These are phyloP conservation scores for Baccha elongata DNA, from an alignment of 2,888 invertebrate species.

Conservation along the genomic window DNA sequence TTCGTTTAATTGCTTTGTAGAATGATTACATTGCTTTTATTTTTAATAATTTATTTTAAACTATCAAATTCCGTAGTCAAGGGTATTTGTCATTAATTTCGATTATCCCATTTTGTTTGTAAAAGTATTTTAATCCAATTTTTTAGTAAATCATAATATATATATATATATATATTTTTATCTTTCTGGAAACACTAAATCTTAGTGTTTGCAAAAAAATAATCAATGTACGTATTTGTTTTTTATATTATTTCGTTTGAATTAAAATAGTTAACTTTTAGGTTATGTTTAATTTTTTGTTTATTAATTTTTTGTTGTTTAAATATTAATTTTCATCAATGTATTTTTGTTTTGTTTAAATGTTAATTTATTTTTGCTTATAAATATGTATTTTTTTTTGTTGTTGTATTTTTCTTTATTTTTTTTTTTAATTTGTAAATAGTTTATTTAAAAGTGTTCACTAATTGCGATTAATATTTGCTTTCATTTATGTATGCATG, in stretches of 20 bases:
- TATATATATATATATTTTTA: constrained; percentile 18
- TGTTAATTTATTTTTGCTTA: constrained; percentile 62
- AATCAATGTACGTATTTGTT: constrained; percentile 36
- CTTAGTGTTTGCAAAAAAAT: constrained; percentile 54
- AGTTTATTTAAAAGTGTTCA: constrained; percentile 74
- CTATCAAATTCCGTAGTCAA: constrained; percentile 69
- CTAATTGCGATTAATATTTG: constrained; percentile 71
- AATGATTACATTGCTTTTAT: constrained; percentile 59
- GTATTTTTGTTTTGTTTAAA: constrained; percentile 62
- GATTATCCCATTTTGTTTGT: constrained; percentile 69
- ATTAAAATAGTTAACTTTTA: constrained; percentile 74
- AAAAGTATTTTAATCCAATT: constrained; percentile 63
- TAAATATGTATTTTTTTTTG: constrained; percentile 67
- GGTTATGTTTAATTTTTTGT: constrained; percentile 59
- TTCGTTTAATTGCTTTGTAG: constrained; percentile 60
- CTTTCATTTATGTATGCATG: constrained; percentile 60
- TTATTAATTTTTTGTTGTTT: constrained; percentile 43
- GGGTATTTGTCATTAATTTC: constrained; percentile 69
- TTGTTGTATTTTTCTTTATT: constrained; percentile 39
- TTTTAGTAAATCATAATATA: constrained; percentile 52
- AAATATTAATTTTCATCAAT: constrained; percentile 64
- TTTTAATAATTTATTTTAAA: constrained; percentile 25
- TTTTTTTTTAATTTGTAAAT: constrained; percentile 74
- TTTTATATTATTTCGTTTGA: constrained; percentile 39
- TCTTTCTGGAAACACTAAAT: constrained; percentile 59